These are phyloP conservation scores for Caligus rogercresseyi DNA, from an alignment of 1,140 invertebrate genomes.

Conservation along the genomic window DNA sequence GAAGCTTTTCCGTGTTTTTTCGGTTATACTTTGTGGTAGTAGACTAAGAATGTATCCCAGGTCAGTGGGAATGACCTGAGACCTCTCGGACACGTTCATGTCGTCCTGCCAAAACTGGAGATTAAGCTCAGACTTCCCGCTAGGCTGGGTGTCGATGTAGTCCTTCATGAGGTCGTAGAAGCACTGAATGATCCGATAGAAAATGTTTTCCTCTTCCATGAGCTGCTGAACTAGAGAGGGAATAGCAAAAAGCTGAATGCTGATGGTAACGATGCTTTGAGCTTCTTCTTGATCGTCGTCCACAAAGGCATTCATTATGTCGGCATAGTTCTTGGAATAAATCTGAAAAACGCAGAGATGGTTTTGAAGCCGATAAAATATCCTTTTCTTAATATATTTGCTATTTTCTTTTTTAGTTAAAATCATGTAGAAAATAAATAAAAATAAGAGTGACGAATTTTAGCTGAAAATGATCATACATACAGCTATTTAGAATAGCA, in stretches of 20 bases:
- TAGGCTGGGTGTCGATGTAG: not conserved
- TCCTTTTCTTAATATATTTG: no score
- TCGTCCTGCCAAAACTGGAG: not conserved
- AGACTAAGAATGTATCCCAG: not conserved
- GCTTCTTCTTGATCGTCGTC: constrained; percentile 93
- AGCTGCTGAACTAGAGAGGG: constrained; percentile 79
- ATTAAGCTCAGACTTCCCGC: not conserved
- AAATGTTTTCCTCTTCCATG: constrained; percentile 66
- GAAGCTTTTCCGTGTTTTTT: not conserved
- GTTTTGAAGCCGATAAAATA: not conserved
- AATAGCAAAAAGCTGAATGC: constrained; percentile 90
- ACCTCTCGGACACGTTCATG: not conserved
- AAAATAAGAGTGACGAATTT: no score
- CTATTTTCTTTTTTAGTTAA: no score
- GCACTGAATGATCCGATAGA: constrained; percentile 56
- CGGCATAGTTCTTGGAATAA: constrained; percentile 64
- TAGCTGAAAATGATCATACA: no score
- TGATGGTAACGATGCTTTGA: constrained; percentile 77
- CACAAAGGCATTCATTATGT: constrained; percentile 81
- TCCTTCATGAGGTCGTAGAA: not conserved
- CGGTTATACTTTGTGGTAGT: not conserved
- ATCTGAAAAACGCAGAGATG: constrained; percentile 25
- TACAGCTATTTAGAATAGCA: no score
- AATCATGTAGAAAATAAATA: no score
- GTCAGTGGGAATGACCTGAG: not conserved